Evolutionary conservation across 2,113 vertebrate genomes (phyloP).

Genomic region (Cheilinus undulatus): DNA sequence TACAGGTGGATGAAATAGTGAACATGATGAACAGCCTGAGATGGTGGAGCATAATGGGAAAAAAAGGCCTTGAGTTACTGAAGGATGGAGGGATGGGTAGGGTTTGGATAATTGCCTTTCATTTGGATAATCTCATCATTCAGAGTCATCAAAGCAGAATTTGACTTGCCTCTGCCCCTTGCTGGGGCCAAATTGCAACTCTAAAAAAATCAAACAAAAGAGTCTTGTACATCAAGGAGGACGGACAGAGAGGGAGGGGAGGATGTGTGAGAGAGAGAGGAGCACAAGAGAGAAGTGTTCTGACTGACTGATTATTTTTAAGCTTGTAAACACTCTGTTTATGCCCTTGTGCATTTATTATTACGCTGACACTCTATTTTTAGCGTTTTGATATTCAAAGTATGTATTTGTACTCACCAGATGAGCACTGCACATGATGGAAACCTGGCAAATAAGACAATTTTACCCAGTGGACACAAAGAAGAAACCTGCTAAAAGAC

Average conservation of each 20-base stretch:
- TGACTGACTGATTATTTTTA: conserved; percentile 40
- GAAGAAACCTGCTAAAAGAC: too few relatives aligned
- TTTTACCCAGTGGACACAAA: too few relatives aligned
- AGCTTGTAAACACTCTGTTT: conserved; percentile 13
- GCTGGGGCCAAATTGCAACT: conserved; percentile 71
- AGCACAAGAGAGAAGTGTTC: not conserved
- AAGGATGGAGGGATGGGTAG: conserved; percentile 57
- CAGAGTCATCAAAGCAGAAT: conserved; percentile 77
- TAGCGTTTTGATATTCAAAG: too few relatives aligned
- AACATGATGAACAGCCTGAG: conserved; percentile 60
- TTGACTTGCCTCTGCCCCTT: conserved; percentile 64
- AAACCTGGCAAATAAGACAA: too few relatives aligned
- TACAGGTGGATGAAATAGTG: conserved; percentile 61
- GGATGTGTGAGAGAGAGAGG: conserved; percentile 33
- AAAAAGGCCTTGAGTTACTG: conserved; percentile 49
- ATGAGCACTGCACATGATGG: too few relatives aligned
- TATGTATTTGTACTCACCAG: too few relatives aligned
- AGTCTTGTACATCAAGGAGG: conserved; percentile 36
- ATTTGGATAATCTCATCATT: conserved; percentile 79
- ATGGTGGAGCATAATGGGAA: conserved; percentile 28
- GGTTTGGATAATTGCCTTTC: conserved; percentile 76
- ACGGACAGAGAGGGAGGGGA: conserved; percentile 36
- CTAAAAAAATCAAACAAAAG: conserved; percentile 73
- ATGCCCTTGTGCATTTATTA: too few relatives aligned
- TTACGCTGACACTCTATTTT: too few relatives aligned